These are phyloP conservation scores for Drosophila lini DNA, from an alignment of 1,140 invertebrate species.

Conservation along the genomic window DNA sequence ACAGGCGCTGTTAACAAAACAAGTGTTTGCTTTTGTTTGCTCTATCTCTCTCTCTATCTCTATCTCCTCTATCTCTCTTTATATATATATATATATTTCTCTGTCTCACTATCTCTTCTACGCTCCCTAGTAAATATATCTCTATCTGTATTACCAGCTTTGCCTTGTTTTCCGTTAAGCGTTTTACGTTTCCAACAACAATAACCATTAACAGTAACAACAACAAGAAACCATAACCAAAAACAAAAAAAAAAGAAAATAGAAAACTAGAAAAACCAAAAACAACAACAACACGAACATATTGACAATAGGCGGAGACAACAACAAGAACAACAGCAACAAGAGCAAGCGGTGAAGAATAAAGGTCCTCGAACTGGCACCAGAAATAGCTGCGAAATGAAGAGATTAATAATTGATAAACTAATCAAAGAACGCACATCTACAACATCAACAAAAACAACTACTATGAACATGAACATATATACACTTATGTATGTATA, in stretches of 20 bases:
- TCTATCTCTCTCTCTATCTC: slow-evolving; percentile 6
- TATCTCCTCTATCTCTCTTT: slow-evolving; percentile 6
- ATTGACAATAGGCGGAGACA: slow-evolving; percentile 36
- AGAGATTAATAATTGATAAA: slow-evolving; percentile 46
- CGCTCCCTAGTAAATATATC: slow-evolving; percentile 17
- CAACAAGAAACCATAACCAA: slow-evolving; percentile 13
- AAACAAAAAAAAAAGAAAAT: slow-evolving; percentile 1
- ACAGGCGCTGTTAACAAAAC: slow-evolving; percentile 24
- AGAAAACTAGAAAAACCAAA: slow-evolving; percentile 14
- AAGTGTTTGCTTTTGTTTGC: slow-evolving; percentile 34
- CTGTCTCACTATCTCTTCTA: slow-evolving; percentile 22
- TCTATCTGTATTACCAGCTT: slow-evolving; percentile 36
- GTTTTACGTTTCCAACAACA: slow-evolving; percentile 41
- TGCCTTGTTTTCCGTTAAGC: slow-evolving; percentile 46
- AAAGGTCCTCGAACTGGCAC: slow-evolving; percentile 27
- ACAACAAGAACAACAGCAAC: neutral
- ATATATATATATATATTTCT: slow-evolving; percentile 8
- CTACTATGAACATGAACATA: slow-evolving; percentile 40
- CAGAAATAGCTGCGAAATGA: slow-evolving; percentile 31
- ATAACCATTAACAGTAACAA: slow-evolving; percentile 31
- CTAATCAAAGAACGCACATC: slow-evolving; percentile 50
- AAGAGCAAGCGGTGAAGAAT: slow-evolving; percentile 11
- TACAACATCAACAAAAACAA: slow-evolving; percentile 34
- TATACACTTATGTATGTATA: slow-evolving; percentile 33
- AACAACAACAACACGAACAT: slow-evolving; percentile 47